Evolutionary conservation across 2,797 vertebrate species (phyloP).

Genomic region (Mus caroli): DNA sequence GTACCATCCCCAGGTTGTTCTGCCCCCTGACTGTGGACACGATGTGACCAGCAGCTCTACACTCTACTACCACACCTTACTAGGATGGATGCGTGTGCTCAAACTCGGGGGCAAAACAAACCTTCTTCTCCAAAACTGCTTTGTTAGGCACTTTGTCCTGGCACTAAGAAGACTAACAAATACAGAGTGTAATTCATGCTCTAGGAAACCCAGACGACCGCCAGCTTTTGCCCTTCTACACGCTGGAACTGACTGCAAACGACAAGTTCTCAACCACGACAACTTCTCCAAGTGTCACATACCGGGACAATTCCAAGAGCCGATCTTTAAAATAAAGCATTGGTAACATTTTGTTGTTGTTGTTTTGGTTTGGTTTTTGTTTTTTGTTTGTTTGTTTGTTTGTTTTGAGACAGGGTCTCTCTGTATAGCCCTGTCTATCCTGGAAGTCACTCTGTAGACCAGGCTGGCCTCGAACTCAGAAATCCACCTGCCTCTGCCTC

Average conservation of each 20-base stretch:
- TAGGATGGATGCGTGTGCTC: not conserved
- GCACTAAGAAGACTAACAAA: not conserved
- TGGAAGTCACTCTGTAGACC: too few species aligned
- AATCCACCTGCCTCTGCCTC: too few species aligned
- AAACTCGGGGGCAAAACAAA: not conserved
- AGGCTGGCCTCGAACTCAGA: too few species aligned
- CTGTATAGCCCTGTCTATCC: too few species aligned
- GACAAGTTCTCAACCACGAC: not conserved
- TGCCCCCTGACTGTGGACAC: not conserved
- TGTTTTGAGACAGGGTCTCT: too few species aligned
- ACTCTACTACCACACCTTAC: not conserved
- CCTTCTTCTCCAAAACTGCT: not conserved
- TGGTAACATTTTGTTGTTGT: not conserved
- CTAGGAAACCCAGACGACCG: not conserved
- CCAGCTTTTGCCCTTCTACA: not conserved
- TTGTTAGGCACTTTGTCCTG: not conserved
- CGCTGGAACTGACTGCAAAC: not conserved
- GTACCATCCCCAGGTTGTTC: too few species aligned
- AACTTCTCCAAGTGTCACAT: not conserved
- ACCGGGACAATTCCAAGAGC: not conserved
- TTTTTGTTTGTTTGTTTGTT: too few species aligned
- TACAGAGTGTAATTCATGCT: not conserved
- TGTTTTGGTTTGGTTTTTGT: too few species aligned
- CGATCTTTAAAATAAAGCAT: conserved; percentile 47
- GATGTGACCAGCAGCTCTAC: not conserved